phyloP scores from a whole-genome alignment of 2,113 vertebrate genomes.

The Oreochromis spilurus region DNA sequence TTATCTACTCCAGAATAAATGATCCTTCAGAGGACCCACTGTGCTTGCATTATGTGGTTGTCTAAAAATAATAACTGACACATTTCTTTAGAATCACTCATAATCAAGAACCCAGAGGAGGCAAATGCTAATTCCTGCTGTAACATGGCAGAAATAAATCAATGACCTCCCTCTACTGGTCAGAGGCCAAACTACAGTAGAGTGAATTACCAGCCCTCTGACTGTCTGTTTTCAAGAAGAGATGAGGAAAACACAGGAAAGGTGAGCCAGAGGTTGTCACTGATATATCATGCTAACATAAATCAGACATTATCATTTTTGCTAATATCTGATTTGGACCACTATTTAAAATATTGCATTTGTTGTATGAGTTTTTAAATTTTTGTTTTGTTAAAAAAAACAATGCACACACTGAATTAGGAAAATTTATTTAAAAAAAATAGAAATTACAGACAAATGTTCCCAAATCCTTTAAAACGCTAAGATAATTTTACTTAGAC shows the following conservation, averaged over 20 bases:
- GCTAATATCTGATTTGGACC: neutral
- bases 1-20: slow-evolving; percentile 73
- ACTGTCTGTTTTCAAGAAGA: neutral
- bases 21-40: slow-evolving; percentile 59
- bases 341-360: neutral
- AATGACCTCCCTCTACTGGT: slow-evolving; percentile 76
- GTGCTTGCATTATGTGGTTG: slow-evolving; percentile 63
- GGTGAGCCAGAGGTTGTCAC: neutral
- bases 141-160: slow-evolving; percentile 62
- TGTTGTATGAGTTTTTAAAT: accelerated
- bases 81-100: slow-evolving; percentile 70
- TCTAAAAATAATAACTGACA: slow-evolving; percentile 77
- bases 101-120: slow-evolving; percentile 50
- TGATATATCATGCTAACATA: neutral
- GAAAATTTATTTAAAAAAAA: neutral
- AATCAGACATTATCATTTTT: accelerated
- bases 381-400: neutral
- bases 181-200: slow-evolving; percentile 63
- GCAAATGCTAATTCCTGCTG: slow-evolving; percentile 46
- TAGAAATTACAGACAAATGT: neutral
- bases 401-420: neutral
- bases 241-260: neutral
- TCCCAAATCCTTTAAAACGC: slow-evolving; percentile 4
- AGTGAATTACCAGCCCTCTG: slow-evolving; percentile 5
- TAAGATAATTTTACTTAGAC: neutral